Base-by-base conservation (phyloP, 2,888 invertebrate genomes). In the Chironomus tentans region DNA sequence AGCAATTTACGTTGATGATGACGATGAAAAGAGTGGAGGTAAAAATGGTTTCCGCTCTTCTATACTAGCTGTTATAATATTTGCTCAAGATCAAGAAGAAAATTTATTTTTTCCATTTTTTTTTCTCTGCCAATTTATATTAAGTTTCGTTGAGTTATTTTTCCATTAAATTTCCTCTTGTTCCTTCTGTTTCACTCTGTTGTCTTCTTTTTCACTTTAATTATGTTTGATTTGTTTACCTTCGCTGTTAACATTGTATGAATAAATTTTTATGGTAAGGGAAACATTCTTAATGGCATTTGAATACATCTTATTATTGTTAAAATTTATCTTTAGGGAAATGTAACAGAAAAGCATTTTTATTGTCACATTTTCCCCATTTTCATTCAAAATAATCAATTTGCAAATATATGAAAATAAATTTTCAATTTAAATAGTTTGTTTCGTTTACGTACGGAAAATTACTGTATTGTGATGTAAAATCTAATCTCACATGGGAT, bases 1-100 rank as follows among this genome's bases (percentile, higher is more conserved):
- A 71, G 71, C 71, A 71, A 71, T 71, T 71, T 71, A 56, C 56
- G 56, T 56, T 56, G 56, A 71, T 71, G 71, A 71, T 18, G 38
- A 38, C 38, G 38, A 38, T 56, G 56, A 56, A 56, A 38, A 61
- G 71, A 71, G 15, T 13, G 24, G 71, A 50, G 56, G 71, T 50
- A 47, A 21, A 50, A 71, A 71, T 71, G 50, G 71, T 50, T 71
- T 50, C 56, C 47, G 71, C 22, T 24, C 18, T 38, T 38, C 38
- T 38, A 38, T 10, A 38, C 38, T 38, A 38, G 38, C 38, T 38
- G 38, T 38, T 38, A 38, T 38, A 38, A 38, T 38, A 38, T 38
- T 38, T 38, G 10, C 38, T 38, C 38, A 38, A 38, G 38, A 38
- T 38, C 38, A 38, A 38, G 38, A 38, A 38, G 38, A 38, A 38